A percentile compares a stretch with the other conserved stretches of the same genome.
phyloP scores from a whole-genome alignment of 2,113 vertebrate genomes.

The Numida meleagris region DNA sequence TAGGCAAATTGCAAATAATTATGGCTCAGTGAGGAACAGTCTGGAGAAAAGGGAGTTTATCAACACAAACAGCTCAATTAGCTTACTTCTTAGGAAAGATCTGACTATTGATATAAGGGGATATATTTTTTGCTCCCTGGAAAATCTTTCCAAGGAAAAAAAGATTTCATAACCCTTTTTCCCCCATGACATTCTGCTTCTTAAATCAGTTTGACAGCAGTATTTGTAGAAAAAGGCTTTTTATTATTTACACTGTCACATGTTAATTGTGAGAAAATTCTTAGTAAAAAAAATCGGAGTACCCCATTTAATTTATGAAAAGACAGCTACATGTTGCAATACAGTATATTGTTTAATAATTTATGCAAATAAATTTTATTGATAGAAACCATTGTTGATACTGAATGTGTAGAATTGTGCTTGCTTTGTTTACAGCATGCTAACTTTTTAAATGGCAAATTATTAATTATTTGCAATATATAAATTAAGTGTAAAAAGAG shows the following conservation, averaged over 20 bases:
- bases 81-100: constrained; percentile 92
- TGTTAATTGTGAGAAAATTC: constrained; percentile 30
- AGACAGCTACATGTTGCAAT: not conserved
- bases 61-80: constrained; percentile 99
- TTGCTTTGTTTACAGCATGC: not conserved
- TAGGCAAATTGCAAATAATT: constrained; percentile 99
- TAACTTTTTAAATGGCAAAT: not conserved
- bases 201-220: constrained; percentile 48
- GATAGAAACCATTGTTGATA: constrained; percentile 12
- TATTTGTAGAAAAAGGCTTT: constrained; percentile 9
- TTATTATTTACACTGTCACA: not conserved
- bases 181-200: not conserved
- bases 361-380: constrained; percentile 27
- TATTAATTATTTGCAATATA: not conserved
- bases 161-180: constrained; percentile 15
- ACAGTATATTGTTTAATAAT: constrained; percentile 2
- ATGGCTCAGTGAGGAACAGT: constrained; percentile 94
- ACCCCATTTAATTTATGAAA: not conserved
- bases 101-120: constrained; percentile 84
- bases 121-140: constrained; percentile 63
- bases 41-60: constrained; percentile 92
- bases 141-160: constrained; percentile 46
- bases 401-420: not conserved
- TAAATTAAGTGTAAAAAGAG: not conserved
- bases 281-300: constrained; percentile 13